A percentile compares a stretch with the other conserved stretches of the same genome.
Evolutionary conservation across 1,140 invertebrate genomes (phyloP).

Genomic region (Zaprionus ornatus): DNA sequence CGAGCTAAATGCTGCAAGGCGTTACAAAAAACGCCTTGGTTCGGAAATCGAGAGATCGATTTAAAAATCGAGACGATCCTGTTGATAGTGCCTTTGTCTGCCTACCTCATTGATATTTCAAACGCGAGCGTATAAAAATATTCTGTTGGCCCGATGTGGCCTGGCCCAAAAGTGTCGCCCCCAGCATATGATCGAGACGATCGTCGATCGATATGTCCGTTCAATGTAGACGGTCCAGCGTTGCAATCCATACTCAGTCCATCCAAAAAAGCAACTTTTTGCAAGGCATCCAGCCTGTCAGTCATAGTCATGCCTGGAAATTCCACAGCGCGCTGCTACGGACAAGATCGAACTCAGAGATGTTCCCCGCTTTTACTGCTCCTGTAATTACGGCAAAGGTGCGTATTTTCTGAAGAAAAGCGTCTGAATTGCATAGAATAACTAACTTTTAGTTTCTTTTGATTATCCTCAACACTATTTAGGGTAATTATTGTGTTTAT

Average conservation of each 20-base stretch:
- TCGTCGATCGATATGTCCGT: constrained; percentile 51
- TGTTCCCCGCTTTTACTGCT: constrained; percentile 30
- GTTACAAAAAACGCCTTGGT: constrained; percentile 64
- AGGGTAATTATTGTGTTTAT: constrained; percentile 78
- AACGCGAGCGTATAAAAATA: constrained; percentile 84
- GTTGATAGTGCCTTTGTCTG: constrained; percentile 21
- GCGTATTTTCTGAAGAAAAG: constrained; percentile 15
- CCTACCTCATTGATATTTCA: constrained; percentile 82
- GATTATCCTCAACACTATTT: constrained; percentile 69
- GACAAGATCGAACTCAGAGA: constrained; percentile 47
- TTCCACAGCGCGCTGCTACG: constrained; percentile 48
- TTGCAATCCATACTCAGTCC: constrained; percentile 36
- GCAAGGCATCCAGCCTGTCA: constrained; percentile 56
- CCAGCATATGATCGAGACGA: constrained; percentile 58
- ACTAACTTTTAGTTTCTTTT: constrained; percentile 52
- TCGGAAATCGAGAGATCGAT: constrained; percentile 33
- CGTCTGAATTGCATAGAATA: constrained; percentile 51
- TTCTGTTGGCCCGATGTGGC: constrained; percentile 72
- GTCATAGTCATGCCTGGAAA: constrained; percentile 75
- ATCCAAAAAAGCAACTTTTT: constrained; percentile 48
- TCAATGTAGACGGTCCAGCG: constrained; percentile 40
- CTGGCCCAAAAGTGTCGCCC: constrained; percentile 82
- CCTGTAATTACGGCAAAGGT: constrained; percentile 13
- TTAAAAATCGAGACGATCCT: constrained; percentile 35
- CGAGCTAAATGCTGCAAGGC: constrained; percentile 35